A percentile compares a stretch with the other conserved stretches of the same genome.
Conservation (phyloP, 2,888 invertebrate genomes). For the Erannis defoliaria region DNA sequence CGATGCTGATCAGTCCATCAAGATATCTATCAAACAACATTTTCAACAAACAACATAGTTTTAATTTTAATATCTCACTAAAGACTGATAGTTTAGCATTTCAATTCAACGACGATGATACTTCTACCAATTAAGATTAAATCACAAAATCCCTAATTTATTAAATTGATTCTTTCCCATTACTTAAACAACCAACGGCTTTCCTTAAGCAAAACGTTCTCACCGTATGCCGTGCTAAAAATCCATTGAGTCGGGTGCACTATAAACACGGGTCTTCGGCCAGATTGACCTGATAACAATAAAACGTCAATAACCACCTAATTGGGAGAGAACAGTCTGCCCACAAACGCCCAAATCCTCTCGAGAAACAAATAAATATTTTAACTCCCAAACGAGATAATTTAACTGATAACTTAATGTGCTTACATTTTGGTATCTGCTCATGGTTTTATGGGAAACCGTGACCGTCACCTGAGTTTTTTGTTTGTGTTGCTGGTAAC, state of each 20-base stretch:
- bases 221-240: slow-evolving; percentile 39
- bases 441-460: slow-evolving; percentile 85
- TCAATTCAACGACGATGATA: not conserved
- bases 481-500: slow-evolving; percentile 41
- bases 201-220: slow-evolving; percentile 19
- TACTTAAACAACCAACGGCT: not conserved
- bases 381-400: slow-evolving; percentile 82
- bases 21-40: no score
- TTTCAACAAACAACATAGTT: no score
- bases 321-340: slow-evolving; percentile 83
- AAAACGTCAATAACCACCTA: slow-evolving; percentile 87
- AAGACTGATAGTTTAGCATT: no score
- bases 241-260: slow-evolving; percentile 50
- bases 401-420: slow-evolving; percentile 84
- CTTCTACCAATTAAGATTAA: not conserved
- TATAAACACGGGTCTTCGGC: slow-evolving; percentile 73
- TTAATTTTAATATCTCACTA: no score
- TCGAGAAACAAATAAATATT: slow-evolving; percentile 86
- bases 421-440: slow-evolving; percentile 85
- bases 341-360: slow-evolving; percentile 71
- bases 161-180: not conserved
- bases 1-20: no score
- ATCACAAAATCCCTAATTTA: not conserved
- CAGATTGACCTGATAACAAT: slow-evolving; percentile 83
- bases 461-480: slow-evolving; percentile 60